Conservation (phyloP, 1,140 invertebrate genomes). For the Halesus radiatus region DNA sequence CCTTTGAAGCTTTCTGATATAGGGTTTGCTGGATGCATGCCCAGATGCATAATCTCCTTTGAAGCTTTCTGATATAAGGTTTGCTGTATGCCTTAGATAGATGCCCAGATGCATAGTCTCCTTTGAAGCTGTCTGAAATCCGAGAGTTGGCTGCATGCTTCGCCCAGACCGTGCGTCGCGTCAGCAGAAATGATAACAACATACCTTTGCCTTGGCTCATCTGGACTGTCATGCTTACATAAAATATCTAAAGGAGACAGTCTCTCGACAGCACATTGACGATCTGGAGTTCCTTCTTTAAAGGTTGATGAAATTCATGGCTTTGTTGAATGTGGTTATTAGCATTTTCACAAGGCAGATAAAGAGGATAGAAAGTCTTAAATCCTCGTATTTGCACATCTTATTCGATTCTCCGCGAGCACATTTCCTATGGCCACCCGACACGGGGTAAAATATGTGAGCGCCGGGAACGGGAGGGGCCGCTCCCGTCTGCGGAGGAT, state of each 20-base stretch:
- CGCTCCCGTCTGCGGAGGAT: conserved; percentile 49
- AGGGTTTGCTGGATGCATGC: not conserved
- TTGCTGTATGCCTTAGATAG: no score
- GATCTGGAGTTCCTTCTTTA: no score
- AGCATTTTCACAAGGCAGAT: not conserved
- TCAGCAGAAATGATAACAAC: no score
- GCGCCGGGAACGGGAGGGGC: conserved; percentile 50
- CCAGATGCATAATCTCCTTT: no score
- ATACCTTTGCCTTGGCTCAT: no score
- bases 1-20: not conserved
- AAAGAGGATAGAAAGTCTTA: not conserved
- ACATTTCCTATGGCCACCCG: conserved; percentile 1
- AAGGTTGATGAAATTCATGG: no score
- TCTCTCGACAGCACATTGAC: no score
- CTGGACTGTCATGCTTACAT: no score
- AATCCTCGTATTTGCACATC: not conserved
- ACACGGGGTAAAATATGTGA: conserved; percentile 38
- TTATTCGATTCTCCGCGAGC: not conserved
- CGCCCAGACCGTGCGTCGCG: no score
- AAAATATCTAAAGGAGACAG: no score
- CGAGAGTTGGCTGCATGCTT: not conserved
- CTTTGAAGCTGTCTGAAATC: not conserved
- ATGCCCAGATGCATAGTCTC: no score
- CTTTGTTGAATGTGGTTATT: not conserved
- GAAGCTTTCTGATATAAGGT: no score